These are phyloP conservation scores for Sarcophaga peregrina DNA, from an alignment of 1,140 invertebrate species.

Conservation along the genomic window DNA sequence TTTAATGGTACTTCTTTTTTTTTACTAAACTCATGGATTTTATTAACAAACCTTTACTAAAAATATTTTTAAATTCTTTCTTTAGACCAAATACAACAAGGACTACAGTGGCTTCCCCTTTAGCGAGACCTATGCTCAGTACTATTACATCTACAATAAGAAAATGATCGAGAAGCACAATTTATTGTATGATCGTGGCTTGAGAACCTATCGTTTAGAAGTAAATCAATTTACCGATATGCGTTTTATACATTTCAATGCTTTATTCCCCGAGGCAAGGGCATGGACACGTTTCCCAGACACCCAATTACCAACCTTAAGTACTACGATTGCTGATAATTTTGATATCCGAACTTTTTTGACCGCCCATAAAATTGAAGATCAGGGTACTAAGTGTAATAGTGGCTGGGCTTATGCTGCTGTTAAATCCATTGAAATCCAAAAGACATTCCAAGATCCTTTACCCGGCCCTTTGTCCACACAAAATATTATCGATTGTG, in stretches of 20 bases:
- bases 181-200: constrained; percentile 47
- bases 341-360: no score
- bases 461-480: constrained; percentile 72
- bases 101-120: constrained; percentile 38
- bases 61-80: not conserved
- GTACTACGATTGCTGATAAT: no score
- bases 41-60: not conserved
- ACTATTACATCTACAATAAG: constrained; percentile 56
- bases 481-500: constrained; percentile 70
- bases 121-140: constrained; percentile 48
- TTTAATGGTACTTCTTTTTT: no score
- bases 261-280: constrained; percentile 64
- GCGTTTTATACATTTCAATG: constrained; percentile 55
- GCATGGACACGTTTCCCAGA: constrained; percentile 23
- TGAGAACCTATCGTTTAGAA: constrained; percentile 49
- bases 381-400: constrained; percentile 74
- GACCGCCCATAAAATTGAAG: constrained; percentile 71
- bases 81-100: constrained; percentile 46
- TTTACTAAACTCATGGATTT: no score
- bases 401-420: constrained; percentile 69
- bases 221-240: constrained; percentile 62
- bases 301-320: constrained; percentile 40
- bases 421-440: constrained; percentile 75
- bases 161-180: constrained; percentile 55
- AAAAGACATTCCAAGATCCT: constrained; percentile 66